A percentile compares a stretch with the other conserved stretches of the same genome.
phyloP scores from a whole-genome alignment of 2,113 vertebrate species.

The Peromyscus polionotus region DNA sequence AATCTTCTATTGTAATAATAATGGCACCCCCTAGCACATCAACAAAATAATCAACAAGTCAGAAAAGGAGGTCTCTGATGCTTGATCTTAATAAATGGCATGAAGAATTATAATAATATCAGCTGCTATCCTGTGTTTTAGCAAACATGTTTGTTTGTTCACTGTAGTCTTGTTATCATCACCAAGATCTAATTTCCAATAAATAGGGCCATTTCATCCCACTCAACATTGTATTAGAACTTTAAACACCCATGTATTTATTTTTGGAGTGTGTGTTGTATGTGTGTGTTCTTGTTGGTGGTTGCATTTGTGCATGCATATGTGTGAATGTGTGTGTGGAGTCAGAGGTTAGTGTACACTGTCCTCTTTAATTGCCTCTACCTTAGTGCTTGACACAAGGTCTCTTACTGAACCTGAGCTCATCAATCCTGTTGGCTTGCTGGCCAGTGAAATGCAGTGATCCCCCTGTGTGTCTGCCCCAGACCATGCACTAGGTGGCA shows the following conservation, averaged over 20 bases:
- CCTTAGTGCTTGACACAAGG: no score
- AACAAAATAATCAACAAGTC: not conserved
- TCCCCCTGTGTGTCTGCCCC: no score
- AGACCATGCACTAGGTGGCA: not conserved
- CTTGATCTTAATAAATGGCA: not conserved
- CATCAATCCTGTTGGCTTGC: not conserved
- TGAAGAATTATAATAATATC: not conserved
- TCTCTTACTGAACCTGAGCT: not conserved
- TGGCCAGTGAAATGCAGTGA: not conserved
- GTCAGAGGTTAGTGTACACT: not conserved
- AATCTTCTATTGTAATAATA: not conserved
- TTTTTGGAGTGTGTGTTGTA: no score
- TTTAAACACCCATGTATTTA: not conserved
- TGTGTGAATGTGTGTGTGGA: not conserved
- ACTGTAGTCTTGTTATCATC: not conserved
- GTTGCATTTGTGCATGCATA: no score
- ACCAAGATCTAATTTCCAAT: constrained; percentile 5
- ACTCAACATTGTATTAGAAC: not conserved
- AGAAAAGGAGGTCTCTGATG: not conserved
- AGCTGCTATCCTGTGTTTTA: not conserved
- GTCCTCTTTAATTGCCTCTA: not conserved
- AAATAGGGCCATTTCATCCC: not conserved
- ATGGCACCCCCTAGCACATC: not conserved
- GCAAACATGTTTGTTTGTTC: not conserved
- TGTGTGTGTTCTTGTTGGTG: not conserved